Percentiles rank a stretch among this genome's conserved stretches.
Evolutionary conservation across 2,113 vertebrate genomes (phyloP).

Genomic region (Panthera uncia): DNA sequence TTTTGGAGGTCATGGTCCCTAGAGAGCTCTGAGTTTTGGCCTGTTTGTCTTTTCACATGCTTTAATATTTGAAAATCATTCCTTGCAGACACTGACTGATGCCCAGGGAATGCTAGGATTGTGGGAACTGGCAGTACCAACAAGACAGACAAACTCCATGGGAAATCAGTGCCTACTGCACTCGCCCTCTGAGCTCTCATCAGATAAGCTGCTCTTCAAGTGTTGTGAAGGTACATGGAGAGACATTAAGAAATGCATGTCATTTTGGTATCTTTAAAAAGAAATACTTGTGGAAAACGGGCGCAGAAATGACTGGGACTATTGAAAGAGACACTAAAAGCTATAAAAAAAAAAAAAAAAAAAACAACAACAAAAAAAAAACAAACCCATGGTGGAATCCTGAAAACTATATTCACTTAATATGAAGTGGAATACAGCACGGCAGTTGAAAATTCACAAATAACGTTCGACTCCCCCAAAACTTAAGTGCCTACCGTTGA

Average conservation of each 20-base stretch:
- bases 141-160: slow-evolving; percentile 81
- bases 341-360: slow-evolving; percentile 38
- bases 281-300: slow-evolving; percentile 13
- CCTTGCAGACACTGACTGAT: slow-evolving; percentile 88
- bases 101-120: slow-evolving; percentile 88
- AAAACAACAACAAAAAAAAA: too few relatives aligned
- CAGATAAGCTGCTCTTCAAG: slow-evolving; percentile 63
- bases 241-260: slow-evolving; percentile 47
- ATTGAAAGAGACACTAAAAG: background rate
- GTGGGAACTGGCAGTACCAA: slow-evolving; percentile 90
- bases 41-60: slow-evolving; percentile 89
- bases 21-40: slow-evolving; percentile 86
- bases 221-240: background rate
- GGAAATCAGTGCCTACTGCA: slow-evolving; percentile 82
- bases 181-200: slow-evolving; percentile 28
- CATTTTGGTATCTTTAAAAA: slow-evolving; percentile 37
- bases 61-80: slow-evolving; percentile 88
- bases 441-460: background rate
- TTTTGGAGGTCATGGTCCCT: slow-evolving; percentile 86
- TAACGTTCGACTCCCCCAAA: background rate
- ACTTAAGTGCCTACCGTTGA: background rate
- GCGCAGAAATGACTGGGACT: background rate
- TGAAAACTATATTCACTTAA: background rate
- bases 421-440: background rate
- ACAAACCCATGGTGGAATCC: background rate